A percentile compares a stretch with the other conserved stretches of the same genome.
These are phyloP conservation scores for Pemphigus obesinymphae DNA, from an alignment of 1,140 invertebrate genomes.

Conservation along the genomic window DNA sequence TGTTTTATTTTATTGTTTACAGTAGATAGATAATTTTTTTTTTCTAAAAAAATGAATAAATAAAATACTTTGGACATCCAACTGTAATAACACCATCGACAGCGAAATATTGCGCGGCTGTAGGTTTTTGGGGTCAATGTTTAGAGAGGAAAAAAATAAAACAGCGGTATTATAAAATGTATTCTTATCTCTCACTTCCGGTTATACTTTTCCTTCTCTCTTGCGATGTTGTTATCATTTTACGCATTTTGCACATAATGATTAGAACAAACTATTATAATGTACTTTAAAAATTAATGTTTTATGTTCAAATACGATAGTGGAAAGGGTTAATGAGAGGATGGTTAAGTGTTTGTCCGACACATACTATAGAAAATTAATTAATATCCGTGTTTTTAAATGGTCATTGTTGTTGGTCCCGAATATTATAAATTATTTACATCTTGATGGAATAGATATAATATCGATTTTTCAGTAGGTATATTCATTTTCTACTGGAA, in stretches of 20 bases:
- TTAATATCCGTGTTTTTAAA: neutral
- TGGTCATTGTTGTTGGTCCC: neutral
- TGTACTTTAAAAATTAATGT: constrained; percentile 17
- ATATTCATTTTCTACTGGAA: too few relatives aligned
- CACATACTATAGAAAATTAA: neutral
- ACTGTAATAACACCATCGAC: neutral
- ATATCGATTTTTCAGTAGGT: too few relatives aligned
- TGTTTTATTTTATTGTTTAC: neutral
- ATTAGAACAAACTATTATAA: neutral
- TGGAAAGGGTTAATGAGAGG: neutral
- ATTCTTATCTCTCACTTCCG: neutral
- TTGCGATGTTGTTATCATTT: neutral
- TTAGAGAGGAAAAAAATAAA: neutral
- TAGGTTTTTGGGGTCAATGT: neutral
- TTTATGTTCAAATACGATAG: neutral
- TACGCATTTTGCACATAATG: neutral
- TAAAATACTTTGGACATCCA: neutral
- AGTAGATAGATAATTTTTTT: neutral
- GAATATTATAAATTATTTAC: neutral
- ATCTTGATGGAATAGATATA: too few relatives aligned
- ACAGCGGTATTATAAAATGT: neutral
- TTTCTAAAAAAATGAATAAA: neutral
- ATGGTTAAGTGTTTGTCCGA: neutral
- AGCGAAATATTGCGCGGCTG: neutral
- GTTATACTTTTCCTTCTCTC: neutral